These are phyloP conservation scores for Pogonomyrmex californicus DNA, from an alignment of 1,140 invertebrate species.

Conservation along the genomic window DNA sequence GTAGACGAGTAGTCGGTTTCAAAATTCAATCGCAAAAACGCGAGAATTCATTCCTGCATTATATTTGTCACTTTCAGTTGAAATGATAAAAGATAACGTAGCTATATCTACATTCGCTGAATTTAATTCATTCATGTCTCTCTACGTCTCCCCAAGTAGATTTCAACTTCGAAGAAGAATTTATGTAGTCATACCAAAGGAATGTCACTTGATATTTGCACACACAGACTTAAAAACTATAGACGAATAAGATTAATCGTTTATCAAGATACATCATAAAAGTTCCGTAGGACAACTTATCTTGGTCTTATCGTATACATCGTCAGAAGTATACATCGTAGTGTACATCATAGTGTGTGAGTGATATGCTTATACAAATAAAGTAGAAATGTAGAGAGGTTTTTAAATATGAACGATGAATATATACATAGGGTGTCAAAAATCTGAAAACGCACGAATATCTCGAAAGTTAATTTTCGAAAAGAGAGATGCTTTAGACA, in stretches of 20 bases:
- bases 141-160: not conserved
- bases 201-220: conserved; percentile 25
- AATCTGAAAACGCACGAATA: too few relatives aligned
- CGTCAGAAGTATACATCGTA: conserved; percentile 53
- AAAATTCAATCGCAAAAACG: conserved; percentile 6
- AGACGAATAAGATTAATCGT: conserved; percentile 44
- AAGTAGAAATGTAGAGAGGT: conserved; percentile 38
- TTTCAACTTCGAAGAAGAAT: conserved; percentile 12
- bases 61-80: conserved; percentile 4
- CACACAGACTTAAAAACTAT: conserved; percentile 23
- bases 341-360: conserved; percentile 19
- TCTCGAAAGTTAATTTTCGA: too few relatives aligned
- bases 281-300: conserved; percentile 31
- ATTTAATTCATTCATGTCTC: conserved; percentile 30
- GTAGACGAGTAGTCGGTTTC: conserved; percentile 31
- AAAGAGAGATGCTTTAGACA: too few relatives aligned
- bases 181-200: conserved; percentile 5
- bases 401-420: conserved; percentile 26
- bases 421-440: too few relatives aligned
- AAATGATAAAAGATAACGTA: conserved; percentile 36
- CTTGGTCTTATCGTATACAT: conserved; percentile 46
- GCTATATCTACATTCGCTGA: conserved; percentile 27
- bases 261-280: not conserved
- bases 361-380: conserved; percentile 41
- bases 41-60: not conserved